Evolutionary conservation across 2,797 vertebrate genomes (phyloP).

Genomic region (Coregonus suidteri): DNA sequence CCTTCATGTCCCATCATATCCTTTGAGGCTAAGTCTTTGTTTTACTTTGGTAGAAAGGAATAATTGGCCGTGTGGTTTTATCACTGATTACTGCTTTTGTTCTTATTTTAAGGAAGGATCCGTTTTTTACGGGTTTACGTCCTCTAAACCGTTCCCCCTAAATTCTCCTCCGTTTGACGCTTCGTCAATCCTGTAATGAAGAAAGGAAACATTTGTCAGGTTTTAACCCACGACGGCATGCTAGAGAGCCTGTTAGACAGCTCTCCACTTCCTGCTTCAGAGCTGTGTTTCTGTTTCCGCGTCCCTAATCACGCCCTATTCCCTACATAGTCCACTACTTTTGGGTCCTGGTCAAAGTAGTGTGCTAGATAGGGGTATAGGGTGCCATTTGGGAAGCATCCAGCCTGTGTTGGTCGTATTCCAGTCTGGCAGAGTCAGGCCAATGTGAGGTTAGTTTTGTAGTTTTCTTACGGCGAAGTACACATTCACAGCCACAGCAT

Average conservation of each 20-base stretch:
- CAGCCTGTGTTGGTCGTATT: constrained; percentile 67
- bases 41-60: neutral
- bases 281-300: constrained; percentile 68
- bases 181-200: no score
- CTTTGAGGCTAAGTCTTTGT: neutral
- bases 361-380: no score
- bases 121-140: neutral
- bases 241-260: neutral
- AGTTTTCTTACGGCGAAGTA: constrained; percentile 73
- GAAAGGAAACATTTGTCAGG: neutral
- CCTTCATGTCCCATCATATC: neutral
- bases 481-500: constrained; percentile 87
- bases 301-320: constrained; percentile 49
- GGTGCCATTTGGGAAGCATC: no score
- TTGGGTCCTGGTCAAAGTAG: no score
- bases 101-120: neutral
- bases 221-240: neutral
- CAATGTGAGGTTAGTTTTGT: constrained; percentile 72
- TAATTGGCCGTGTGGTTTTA: neutral
- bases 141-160: neutral
- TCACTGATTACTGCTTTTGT: neutral
- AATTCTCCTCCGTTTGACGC: neutral
- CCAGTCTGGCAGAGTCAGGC: constrained; percentile 43
- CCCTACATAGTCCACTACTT: no score
- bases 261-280: constrained; percentile 63